phyloP scores from a whole-genome alignment of 2,888 invertebrate species.

The Nymphalis urticae region DNA sequence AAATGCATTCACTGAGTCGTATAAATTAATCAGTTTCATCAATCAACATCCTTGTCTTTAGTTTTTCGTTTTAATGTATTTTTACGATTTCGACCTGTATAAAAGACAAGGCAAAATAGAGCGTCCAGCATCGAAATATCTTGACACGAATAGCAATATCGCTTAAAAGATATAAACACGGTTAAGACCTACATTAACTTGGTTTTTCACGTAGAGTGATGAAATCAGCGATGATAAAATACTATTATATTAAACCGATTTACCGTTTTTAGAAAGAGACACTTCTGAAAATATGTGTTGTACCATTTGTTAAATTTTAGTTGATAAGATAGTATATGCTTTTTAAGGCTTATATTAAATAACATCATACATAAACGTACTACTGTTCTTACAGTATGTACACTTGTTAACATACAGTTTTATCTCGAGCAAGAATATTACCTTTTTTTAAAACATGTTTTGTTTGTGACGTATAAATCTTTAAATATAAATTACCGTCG shows the following conservation, averaged over 20 bases:
- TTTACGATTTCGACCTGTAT: too few relatives aligned
- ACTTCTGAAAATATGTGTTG: neutral
- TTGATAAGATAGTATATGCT: neutral
- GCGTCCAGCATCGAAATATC: constrained; percentile 46
- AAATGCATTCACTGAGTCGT: constrained; percentile 47
- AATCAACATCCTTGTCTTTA: neutral
- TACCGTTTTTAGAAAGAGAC: neutral
- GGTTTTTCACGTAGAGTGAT: constrained; percentile 48
- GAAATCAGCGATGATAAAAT: constrained; percentile 36
- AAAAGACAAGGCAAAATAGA: constrained; percentile 43
- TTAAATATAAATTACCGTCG: too few relatives aligned
- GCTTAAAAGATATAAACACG: constrained; percentile 56
- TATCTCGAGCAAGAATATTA: too few relatives aligned
- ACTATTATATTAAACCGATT: neutral
- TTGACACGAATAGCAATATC: constrained; percentile 54
- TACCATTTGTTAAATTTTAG: neutral
- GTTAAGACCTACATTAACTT: constrained; percentile 52
- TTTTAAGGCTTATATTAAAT: too few relatives aligned
- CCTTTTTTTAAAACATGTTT: too few relatives aligned
- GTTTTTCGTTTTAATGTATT: too few relatives aligned
- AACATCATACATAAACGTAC: too few relatives aligned
- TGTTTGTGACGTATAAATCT: too few relatives aligned
- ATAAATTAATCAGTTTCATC: constrained; percentile 46
- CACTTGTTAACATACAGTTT: too few relatives aligned
- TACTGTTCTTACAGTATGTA: too few relatives aligned